These are phyloP conservation scores for Petrophora chlorosata DNA, from an alignment of 2,888 invertebrate genomes.

Conservation along the genomic window DNA sequence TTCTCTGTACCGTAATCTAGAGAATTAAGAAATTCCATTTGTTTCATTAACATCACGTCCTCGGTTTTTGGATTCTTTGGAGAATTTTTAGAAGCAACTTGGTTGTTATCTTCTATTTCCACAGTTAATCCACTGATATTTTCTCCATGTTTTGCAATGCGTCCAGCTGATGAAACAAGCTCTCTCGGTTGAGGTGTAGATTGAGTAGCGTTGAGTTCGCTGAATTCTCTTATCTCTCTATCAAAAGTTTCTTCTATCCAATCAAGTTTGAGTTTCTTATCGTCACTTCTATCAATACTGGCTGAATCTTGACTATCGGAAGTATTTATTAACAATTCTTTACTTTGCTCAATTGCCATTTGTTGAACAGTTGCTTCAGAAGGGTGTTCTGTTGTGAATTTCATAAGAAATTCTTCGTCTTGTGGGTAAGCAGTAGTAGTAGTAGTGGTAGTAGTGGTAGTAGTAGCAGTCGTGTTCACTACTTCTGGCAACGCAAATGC, in stretches of 20 bases:
- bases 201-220: constrained; percentile 1
- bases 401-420: not conserved
- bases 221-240: constrained; percentile 38
- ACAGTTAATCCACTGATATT: constrained; percentile 47
- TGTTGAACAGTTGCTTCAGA: not conserved
- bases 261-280: constrained; percentile 36
- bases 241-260: constrained; percentile 55
- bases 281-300: not conserved
- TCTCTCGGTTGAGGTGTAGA: not conserved
- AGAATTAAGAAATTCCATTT: constrained; percentile 59
- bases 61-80: constrained; percentile 38
- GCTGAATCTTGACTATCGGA: constrained; percentile 15
- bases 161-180: not conserved
- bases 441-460: not conserved
- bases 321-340: constrained; percentile 10
- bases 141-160: constrained; percentile 6
- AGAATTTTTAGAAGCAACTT: constrained; percentile 14
- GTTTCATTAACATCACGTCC: constrained; percentile 52
- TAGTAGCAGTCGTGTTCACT: not conserved
- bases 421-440: not conserved
- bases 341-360: not conserved
- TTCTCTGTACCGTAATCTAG: constrained; percentile 62
- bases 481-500: no score
- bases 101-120: constrained; percentile 34
- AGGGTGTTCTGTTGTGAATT: constrained; percentile 12